Base-by-base conservation (phyloP, 2,797 vertebrate species). In the Sciurus carolinensis region DNA sequence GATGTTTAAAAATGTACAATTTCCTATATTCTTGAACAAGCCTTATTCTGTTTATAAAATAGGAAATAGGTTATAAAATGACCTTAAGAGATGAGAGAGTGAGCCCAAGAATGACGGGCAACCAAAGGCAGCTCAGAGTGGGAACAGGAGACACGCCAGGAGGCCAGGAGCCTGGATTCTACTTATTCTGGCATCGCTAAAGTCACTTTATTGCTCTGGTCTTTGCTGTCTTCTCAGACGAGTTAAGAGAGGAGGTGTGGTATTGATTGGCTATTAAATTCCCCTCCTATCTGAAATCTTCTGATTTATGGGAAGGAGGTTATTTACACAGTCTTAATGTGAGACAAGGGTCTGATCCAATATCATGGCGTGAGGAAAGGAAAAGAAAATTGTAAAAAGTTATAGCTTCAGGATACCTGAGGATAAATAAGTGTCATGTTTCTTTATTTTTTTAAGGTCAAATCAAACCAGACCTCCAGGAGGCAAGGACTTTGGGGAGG, bases 391-490 rank as follows among this genome's bases (percentile, higher is more conserved):
- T 57, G 76, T 89, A 64, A 79, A 93, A 59, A 13, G 59, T 93
- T 54, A 80, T 92, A 90, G 50, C 57, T 84, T 85, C 62, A n/a
- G 59, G 94, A 79, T 62, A 50, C 57, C 39, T 39, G 44, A 83
- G 52, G 39, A 93, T 71, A 66, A 89, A 79, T 62, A 91, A 7
- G 42, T 30, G 47, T 91, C 91, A 52, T 18, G 1, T 84, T 76
- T 95, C 80, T 79, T 93, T 96, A 47, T 92, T 71, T 72, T 44
- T 72, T 80, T 28, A 22, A 93, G 96, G 77, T 92, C 39, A 73
- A 64, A 80, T 95, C n/a, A 66, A 82, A 57, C 22, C 50, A 89
- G 57, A 80, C 14, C 71, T 91, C 54, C n/a, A 42, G 57, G 42
- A 86, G 14, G 18, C 39, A 20, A 91, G 52, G 54, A 5, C 36